phyloP scores from a whole-genome alignment of 2,113 vertebrate genomes.

The Chionodraco myersi region DNA sequence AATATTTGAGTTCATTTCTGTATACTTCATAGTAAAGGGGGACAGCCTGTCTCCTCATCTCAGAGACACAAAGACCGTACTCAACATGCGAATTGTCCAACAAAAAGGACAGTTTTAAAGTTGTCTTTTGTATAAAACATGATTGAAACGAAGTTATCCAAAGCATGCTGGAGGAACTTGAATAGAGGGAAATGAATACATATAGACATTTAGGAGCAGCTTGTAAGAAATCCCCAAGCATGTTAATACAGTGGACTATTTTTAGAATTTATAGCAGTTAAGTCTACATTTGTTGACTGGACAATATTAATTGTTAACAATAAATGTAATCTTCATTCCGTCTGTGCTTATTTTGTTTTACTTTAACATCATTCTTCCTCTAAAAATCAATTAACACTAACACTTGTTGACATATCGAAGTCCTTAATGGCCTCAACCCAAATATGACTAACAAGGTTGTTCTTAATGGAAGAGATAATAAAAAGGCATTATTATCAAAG shows the following conservation, averaged over 20 bases:
- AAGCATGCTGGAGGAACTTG: background rate
- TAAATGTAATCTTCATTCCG: background rate
- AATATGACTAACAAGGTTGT: background rate
- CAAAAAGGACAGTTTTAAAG: background rate
- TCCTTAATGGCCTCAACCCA: background rate
- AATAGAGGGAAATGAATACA: background rate
- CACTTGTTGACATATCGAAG: background rate
- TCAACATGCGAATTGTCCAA: background rate
- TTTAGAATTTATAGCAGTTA: background rate
- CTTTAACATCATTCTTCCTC: background rate
- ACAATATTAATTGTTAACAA: background rate
- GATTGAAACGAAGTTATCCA: background rate
- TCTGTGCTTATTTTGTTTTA: background rate
- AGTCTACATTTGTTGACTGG: background rate
- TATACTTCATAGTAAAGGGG: background rate
- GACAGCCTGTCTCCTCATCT: background rate
- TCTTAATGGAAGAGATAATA: background rate
- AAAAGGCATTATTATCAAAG: background rate
- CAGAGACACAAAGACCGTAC: background rate
- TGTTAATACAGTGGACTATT: background rate
- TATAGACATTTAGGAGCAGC: background rate
- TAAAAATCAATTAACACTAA: background rate
- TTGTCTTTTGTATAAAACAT: background rate
- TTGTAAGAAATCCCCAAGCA: background rate
- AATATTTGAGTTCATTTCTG: background rate